Conservation (phyloP, 2,113 vertebrate genomes). For the Procapra przewalskii region DNA sequence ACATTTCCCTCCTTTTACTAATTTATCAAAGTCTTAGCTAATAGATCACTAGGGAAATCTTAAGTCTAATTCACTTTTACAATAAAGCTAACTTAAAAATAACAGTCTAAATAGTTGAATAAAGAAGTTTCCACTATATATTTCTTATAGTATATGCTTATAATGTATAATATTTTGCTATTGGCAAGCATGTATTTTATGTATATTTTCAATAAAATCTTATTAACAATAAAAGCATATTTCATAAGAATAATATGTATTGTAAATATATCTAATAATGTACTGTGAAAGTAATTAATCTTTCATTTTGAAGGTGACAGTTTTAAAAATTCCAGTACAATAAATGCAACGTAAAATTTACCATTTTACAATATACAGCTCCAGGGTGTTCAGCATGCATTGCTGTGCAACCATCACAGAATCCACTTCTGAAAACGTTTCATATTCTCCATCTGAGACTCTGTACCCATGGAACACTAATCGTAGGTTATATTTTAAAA, state of each 20-base stretch:
- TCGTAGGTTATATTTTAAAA: neutral
- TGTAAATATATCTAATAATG: neutral
- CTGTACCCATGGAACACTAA: neutral
- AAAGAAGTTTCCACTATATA: neutral
- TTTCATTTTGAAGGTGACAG: neutral
- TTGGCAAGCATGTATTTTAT: neutral
- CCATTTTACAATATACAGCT: neutral
- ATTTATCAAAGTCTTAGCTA: neutral
- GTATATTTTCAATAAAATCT: neutral
- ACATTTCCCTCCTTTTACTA: neutral
- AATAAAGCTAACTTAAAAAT: neutral
- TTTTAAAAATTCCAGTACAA: neutral
- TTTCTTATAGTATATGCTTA: neutral
- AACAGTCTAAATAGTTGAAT: neutral
- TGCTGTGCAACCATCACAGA: neutral
- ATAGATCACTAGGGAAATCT: neutral
- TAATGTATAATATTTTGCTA: neutral
- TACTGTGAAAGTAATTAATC: neutral
- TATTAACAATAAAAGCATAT: neutral
- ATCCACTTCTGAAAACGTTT: neutral
- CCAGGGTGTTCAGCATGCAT: rapidly evolving
- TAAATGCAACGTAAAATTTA: neutral
- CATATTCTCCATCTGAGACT: neutral
- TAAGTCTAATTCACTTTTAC: neutral
- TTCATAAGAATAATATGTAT: neutral